Conservation (phyloP, 1,140 invertebrate species). For the Lordiphosa collinella region DNA sequence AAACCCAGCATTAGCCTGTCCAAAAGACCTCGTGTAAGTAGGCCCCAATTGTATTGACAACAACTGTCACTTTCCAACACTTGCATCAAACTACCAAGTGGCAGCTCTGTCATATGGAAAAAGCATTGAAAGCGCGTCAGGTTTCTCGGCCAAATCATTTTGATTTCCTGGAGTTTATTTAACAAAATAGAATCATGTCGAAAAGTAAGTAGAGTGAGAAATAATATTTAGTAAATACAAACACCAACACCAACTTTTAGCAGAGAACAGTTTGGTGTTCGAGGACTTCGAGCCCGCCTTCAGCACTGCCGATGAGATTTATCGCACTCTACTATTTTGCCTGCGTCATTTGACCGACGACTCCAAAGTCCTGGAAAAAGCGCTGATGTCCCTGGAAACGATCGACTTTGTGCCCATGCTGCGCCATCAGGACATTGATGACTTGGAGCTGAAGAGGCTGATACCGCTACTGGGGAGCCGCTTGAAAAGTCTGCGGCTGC, state of each 20-base stretch:
- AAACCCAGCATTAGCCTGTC: no score
- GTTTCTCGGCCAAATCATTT: background rate
- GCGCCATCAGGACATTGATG: background rate
- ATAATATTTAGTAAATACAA: no score
- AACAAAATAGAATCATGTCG: no score
- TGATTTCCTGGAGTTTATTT: background rate
- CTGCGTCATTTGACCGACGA: slow-evolving; percentile 6
- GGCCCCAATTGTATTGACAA: background rate
- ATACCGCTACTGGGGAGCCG: slow-evolving; percentile 17
- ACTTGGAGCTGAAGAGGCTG: slow-evolving; percentile 12
- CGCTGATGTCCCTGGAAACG: slow-evolving; percentile 13
- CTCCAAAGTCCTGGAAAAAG: slow-evolving; percentile 4
- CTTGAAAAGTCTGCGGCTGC: slow-evolving; percentile 15
- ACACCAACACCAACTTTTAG: no score
- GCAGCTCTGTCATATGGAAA: slow-evolving; percentile 3
- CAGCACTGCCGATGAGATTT: background rate
- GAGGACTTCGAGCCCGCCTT: no score
- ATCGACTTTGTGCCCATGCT: slow-evolving; percentile 8
- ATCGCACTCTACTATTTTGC: slow-evolving; percentile 10
- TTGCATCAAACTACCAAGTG: background rate
- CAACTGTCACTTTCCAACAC: background rate
- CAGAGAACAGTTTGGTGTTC: no score
- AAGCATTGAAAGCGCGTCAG: background rate
- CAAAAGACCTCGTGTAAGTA: no score
- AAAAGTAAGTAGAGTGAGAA: no score